Base-by-base conservation (phyloP, 2,888 invertebrate species). In the Toxonevra muliebris region DNA sequence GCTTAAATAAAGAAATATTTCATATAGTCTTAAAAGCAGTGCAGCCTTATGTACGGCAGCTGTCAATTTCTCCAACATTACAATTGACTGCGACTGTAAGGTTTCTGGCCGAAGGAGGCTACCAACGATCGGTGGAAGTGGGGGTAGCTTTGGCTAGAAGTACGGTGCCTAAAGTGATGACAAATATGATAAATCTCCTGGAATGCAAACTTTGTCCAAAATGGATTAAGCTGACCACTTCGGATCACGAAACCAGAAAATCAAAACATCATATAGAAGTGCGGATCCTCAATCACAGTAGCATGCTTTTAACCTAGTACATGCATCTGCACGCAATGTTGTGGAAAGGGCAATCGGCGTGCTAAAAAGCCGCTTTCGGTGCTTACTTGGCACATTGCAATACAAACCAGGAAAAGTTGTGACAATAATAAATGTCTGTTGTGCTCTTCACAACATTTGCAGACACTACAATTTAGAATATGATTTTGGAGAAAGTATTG, bases 291-390 rank as follows among this genome's bases (percentile, higher is more conserved):
- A 13, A 45, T 45, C 45, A 10, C 45, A 10, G 13, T 13, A 45
- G 45, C 45, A 45, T 45, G 10, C 10, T 13, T 45, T 1, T 45
- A 45, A 45, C 13, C 10, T 45, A 12, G 11, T 12, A 45, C 45
- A 45, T 45, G 45, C 45, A 45, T 12, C 10, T 12, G 45, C 45
- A 13, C 45, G 71, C 15, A 67, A 69, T 53, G 57, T 69, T 48
- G 60, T 71, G 41, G 69, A 71, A 50, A 43, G 65, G 45, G 58
- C 60, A 11, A 70, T 66, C 52, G 65, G 58, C 9, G 62, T 70
- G 2, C 55, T 69, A 4, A 70, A 68, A 69, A 71, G 57, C 43
- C 43, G 61, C 2, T 65, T 66, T 50, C 61, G 48, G 4, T 68
- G 66, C 48, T 57, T 68, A 41, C 53, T 48, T 42, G 17, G 55